Conservation (phyloP, 2,888 invertebrate genomes). For the Galeopsomyia nigrocyanea region DNA sequence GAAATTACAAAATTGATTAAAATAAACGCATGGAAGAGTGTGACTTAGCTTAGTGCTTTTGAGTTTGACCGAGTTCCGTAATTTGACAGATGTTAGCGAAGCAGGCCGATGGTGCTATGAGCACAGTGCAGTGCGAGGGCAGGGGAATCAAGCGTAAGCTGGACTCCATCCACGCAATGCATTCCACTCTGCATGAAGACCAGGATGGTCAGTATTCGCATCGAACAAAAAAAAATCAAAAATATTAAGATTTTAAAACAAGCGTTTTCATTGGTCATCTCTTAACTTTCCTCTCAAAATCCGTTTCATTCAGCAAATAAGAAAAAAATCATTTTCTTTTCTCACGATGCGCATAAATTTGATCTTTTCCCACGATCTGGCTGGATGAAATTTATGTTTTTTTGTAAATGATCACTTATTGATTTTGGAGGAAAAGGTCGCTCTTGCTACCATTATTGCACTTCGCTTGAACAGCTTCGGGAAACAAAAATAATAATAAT, state of each 20-base stretch:
- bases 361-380: too few species aligned
- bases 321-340: too few species aligned
- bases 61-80: slow-evolving; percentile 67
- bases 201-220: slow-evolving; percentile 68
- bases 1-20: slow-evolving; percentile 44
- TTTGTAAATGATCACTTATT: background rate
- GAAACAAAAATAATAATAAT: slow-evolving; percentile 3
- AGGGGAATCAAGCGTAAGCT: slow-evolving; percentile 69
- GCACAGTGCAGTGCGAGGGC: slow-evolving; percentile 68
- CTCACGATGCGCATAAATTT: too few species aligned
- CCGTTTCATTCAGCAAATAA: background rate
- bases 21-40: slow-evolving; percentile 42
- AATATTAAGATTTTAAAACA: slow-evolving; percentile 33
- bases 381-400: too few species aligned
- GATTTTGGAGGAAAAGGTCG: slow-evolving; percentile 37
- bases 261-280: slow-evolving; percentile 36
- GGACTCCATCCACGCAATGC: slow-evolving; percentile 69
- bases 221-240: slow-evolving; percentile 56
- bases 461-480: slow-evolving; percentile 36
- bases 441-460: slow-evolving; percentile 46
- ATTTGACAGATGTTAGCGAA: slow-evolving; percentile 69
- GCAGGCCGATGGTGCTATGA: slow-evolving; percentile 68
- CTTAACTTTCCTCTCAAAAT: slow-evolving; percentile 33
- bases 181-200: slow-evolving; percentile 69
- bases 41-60: slow-evolving; percentile 48